Evolutionary conservation across 1,140 invertebrate genomes (phyloP), one percentile per base, ranked within the genome.

Genomic region (Amyelois transitella): DNA sequence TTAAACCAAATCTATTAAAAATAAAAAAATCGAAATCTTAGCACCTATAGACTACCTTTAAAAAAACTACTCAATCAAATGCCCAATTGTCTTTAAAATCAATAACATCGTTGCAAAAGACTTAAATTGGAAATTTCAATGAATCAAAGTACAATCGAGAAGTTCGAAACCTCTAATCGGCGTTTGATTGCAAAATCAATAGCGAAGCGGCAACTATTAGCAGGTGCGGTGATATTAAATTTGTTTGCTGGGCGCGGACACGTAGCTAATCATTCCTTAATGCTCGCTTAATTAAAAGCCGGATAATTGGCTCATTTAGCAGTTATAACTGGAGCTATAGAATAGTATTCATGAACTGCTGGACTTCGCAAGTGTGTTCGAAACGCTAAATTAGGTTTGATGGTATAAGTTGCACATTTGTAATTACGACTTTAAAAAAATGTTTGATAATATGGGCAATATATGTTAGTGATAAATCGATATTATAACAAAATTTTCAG

Each of bases 131-230:
- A n/a, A n/a, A n/a, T n/a, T n/a, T n/a, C n/a, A n/a, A 72, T 74
- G 68, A 72, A 72, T 66, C 64, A 64, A 59, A 58, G 57, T 64
- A 65, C 62, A 66, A 70, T 64, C 58, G 61, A 32, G 51, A 68
- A 62, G 59, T 66, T 54, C 49, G 48, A 52, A 64, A 44, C 69
- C 57, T 72, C 62, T 81, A 78, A 82, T 77, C 69, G 62, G 72
- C 69, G 64, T 75, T 75, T 84, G 71, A 84, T 83, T 84, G 71
- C 72, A 78, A 86, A 86, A 86, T 86, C 83, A 73, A 84, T 86
- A 82, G 51, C 44, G 55, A 58, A 56, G 62, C 71, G 32, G 64
- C 58, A 74, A 75, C 72, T 81, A 81, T 73, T 55, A 70, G 62
- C 69, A 78, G 73, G 77, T 81, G 76, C 58, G 58, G 65, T 71